phyloP scores from a whole-genome alignment of 2,888 invertebrate genomes.

The Limnephilus lunatus region DNA sequence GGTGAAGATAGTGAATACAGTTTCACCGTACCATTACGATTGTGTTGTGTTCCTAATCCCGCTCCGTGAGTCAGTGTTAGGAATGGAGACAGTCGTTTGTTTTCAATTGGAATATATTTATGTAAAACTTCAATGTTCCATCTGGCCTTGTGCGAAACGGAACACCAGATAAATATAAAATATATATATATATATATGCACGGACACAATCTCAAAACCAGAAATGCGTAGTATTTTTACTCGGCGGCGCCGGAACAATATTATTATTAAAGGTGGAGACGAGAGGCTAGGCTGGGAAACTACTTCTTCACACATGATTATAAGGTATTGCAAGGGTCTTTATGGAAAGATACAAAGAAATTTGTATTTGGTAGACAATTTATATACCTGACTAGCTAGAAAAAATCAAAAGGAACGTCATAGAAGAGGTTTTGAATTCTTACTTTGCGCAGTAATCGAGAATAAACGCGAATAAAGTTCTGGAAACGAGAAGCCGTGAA shows the following conservation, averaged over 20 bases:
- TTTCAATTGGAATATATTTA: slow-evolving; percentile 51
- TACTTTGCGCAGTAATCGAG: background rate
- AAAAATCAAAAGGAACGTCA: background rate
- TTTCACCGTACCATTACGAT: background rate
- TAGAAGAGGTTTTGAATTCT: background rate
- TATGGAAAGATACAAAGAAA: background rate
- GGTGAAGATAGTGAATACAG: background rate
- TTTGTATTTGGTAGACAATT: slow-evolving; percentile 24
- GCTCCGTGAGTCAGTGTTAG: slow-evolving; percentile 16
- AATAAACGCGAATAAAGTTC: background rate
- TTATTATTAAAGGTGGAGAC: background rate
- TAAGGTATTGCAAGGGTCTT: background rate
- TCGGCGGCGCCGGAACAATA: slow-evolving; percentile 37
- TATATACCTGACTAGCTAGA: background rate
- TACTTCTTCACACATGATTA: background rate
- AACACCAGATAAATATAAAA: slow-evolving; percentile 37
- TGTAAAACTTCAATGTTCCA: slow-evolving; percentile 46
- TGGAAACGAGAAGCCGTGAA: background rate
- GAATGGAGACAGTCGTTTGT: slow-evolving; percentile 43
- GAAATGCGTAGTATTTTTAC: slow-evolving; percentile 51
- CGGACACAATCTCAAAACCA: slow-evolving; percentile 26
- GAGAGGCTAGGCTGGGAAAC: background rate
- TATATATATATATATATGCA: slow-evolving; percentile 14
- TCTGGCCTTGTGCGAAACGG: slow-evolving; percentile 52
- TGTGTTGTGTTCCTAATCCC: background rate